Percentiles rank a stretch among this genome's conserved stretches.
These are phyloP conservation scores for Liopterus haemorrhoidalis DNA, from an alignment of 2,888 invertebrate genomes.

Conservation along the genomic window DNA sequence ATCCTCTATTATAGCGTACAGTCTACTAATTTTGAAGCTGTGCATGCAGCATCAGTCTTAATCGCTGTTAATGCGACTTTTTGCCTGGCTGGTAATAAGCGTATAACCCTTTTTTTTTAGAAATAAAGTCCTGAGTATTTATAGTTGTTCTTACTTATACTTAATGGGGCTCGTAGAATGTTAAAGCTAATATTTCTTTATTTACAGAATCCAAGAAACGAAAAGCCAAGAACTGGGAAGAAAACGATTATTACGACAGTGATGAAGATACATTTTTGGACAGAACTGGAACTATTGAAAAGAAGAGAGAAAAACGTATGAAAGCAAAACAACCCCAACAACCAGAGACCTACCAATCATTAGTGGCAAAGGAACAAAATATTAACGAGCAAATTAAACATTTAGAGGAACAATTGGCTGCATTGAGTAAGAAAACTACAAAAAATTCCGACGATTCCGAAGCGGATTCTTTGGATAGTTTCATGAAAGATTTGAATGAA, in stretches of 20 bases:
- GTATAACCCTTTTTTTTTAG: no score
- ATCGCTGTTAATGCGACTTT: no score
- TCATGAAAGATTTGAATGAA: slow-evolving; percentile 63
- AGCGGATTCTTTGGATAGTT: slow-evolving; percentile 75
- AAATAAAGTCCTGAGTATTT: no score
- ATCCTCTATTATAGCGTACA: no score
- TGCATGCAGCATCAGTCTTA: no score
- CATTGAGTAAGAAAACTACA: slow-evolving; percentile 46
- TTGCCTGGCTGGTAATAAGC: no score
- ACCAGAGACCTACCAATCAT: slow-evolving; percentile 58
- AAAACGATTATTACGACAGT: slow-evolving; percentile 87
- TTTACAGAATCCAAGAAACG: slow-evolving; percentile 70
- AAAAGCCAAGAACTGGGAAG: slow-evolving; percentile 71
- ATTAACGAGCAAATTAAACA: slow-evolving; percentile 51
- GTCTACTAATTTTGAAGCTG: no score
- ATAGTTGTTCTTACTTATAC: no score
- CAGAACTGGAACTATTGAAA: slow-evolving; percentile 87
- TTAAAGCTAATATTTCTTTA: slow-evolving; percentile 7
- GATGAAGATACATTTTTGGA: slow-evolving; percentile 96
- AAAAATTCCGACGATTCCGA: slow-evolving; percentile 44
- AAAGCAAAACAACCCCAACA: slow-evolving; percentile 56
- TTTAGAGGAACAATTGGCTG: slow-evolving; percentile 52
- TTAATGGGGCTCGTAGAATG: no score
- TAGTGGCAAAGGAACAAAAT: slow-evolving; percentile 59
- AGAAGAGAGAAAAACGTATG: slow-evolving; percentile 76